phyloP scores from a whole-genome alignment of 2,113 vertebrate species.

The Caretta caretta region DNA sequence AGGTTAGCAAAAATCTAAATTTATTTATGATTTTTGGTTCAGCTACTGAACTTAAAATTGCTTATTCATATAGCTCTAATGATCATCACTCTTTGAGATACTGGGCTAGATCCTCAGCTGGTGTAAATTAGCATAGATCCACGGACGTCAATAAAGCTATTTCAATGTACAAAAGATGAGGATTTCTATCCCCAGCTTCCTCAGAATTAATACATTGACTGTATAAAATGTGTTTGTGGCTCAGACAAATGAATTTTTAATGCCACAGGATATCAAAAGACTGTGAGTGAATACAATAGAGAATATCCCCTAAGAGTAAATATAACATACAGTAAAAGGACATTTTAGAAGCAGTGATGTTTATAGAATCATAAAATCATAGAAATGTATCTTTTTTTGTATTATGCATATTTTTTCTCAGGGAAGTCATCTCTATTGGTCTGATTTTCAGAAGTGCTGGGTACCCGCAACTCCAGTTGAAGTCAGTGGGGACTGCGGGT shows the following conservation, averaged over 20 bases:
- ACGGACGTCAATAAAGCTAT: not conserved
- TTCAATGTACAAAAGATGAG: not conserved
- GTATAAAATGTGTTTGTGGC: not conserved
- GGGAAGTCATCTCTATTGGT: not conserved
- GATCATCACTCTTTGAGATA: not conserved
- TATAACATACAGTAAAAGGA: not conserved
- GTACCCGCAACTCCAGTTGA: fast-evolving
- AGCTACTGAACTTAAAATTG: not conserved
- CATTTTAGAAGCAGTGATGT: not conserved
- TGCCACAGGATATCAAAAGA: not conserved
- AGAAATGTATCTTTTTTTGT: not conserved
- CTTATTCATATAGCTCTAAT: not conserved
- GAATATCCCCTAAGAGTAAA: not conserved
- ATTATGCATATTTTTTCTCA: not conserved
- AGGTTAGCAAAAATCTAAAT: not conserved
- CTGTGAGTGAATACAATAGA: fast-evolving
- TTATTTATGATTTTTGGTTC: not conserved
- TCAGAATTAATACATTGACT: not conserved
- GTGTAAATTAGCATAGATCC: not conserved
- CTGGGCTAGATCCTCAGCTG: not conserved
- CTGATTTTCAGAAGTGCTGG: not conserved
- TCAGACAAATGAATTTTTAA: not conserved
- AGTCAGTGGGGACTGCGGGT: not conserved
- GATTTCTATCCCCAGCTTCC: not conserved
- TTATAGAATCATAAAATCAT: not conserved